Evolutionary conservation across 2,113 vertebrate species (phyloP).

Genomic region (Bos javanicus): DNA sequence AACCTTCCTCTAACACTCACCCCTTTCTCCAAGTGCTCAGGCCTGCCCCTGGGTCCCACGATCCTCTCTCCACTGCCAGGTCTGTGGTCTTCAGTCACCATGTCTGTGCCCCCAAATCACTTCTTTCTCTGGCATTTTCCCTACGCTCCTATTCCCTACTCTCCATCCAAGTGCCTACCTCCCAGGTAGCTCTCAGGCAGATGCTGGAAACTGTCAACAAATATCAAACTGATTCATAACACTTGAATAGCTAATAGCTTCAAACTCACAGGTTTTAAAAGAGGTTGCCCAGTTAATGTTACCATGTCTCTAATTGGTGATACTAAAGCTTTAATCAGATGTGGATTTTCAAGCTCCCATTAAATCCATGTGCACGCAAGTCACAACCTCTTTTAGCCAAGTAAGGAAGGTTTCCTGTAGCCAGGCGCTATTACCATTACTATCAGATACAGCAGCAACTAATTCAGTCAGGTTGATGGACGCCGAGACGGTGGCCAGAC

Average conservation of each 20-base stretch:
- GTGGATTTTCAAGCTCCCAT: conserved; percentile 42
- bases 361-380: conserved; percentile 34
- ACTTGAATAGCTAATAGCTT: conserved; percentile 42
- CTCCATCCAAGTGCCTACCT: background rate
- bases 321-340: conserved; percentile 24
- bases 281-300: background rate
- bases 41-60: background rate
- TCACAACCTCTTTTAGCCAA: conserved; percentile 63
- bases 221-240: background rate
- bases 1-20: background rate
- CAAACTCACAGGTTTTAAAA: background rate
- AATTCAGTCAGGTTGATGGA: conserved; percentile 69
- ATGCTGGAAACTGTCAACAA: background rate
- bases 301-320: conserved; percentile 20
- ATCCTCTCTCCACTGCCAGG: background rate
- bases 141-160: background rate
- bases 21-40: background rate
- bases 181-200: background rate
- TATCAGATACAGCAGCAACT: conserved; percentile 52
- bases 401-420: conserved; percentile 25
- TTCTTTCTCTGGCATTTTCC: background rate
- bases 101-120: background rate
- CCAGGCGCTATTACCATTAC: conserved; percentile 54
- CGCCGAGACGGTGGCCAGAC: background rate
- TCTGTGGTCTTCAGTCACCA: background rate